Conservation (phyloP, 2,888 invertebrate genomes). For the Leptogaster cylindrica region DNA sequence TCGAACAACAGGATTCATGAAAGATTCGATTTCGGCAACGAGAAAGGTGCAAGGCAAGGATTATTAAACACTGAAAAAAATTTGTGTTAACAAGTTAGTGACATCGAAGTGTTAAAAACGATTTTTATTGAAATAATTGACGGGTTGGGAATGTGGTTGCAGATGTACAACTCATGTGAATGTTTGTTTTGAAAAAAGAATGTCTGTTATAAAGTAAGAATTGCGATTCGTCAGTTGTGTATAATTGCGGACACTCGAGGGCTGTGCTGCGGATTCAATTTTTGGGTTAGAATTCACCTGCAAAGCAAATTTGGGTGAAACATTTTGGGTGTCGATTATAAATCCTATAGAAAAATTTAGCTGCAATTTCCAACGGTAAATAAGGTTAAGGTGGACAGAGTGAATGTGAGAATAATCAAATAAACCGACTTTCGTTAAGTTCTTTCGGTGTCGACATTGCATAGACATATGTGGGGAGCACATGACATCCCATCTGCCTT, state of each 20-base stretch:
- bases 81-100: too few species aligned
- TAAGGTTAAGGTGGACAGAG: conserved; percentile 37
- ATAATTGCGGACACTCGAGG: neutral
- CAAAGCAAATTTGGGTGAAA: neutral
- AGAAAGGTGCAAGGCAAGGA: neutral
- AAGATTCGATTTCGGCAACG: conserved; percentile 2
- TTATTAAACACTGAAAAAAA: neutral
- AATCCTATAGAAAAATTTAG: conserved; percentile 19
- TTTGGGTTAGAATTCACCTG: neutral
- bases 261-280: neutral
- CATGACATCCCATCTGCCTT: conserved; percentile 33
- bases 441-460: conserved; percentile 19
- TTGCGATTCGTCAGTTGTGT: neutral
- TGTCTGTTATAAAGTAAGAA: too few species aligned
- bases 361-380: conserved; percentile 5
- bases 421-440: conserved; percentile 38
- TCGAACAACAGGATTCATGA: conserved; percentile 22
- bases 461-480: conserved; percentile 22
- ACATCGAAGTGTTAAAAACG: neutral
- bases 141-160: too few species aligned
- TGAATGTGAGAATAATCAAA: conserved; percentile 25
- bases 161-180: neutral
- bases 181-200: too few species aligned
- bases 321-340: neutral
- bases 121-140: neutral